Evolutionary conservation across 2,888 invertebrate species (phyloP).

Genomic region (Plagodis pulveraria): DNA sequence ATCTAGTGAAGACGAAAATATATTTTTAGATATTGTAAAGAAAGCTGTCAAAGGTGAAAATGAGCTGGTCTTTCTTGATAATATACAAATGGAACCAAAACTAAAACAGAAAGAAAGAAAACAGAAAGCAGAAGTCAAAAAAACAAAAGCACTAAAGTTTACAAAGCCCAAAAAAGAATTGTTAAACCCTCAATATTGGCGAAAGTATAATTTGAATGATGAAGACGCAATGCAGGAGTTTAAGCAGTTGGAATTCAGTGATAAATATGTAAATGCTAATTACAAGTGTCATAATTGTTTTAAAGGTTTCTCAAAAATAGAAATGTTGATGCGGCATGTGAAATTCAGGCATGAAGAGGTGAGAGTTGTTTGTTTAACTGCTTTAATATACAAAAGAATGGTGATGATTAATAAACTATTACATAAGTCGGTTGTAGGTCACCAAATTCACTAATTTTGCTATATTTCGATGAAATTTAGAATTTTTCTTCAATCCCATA

Average conservation of each 20-base stretch:
- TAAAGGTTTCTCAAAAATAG: constrained; percentile 68
- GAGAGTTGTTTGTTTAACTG: constrained; percentile 20
- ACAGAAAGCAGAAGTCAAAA: constrained; percentile 11
- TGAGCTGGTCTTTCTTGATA: constrained; percentile 34
- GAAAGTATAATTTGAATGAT: constrained; percentile 58
- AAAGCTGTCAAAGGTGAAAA: constrained; percentile 37
- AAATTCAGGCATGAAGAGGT: constrained; percentile 68
- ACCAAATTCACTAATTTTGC: too few species aligned
- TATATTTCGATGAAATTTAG: too few species aligned
- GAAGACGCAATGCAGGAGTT: constrained; percentile 66
- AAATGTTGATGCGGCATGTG: constrained; percentile 66
- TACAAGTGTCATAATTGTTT: constrained; percentile 68
- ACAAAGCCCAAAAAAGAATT: constrained; percentile 42
- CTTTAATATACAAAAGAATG: too few species aligned
- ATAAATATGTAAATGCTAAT: constrained; percentile 57
- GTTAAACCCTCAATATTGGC: constrained; percentile 61
- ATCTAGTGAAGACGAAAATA: constrained; percentile 36
- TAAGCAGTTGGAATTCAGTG: constrained; percentile 51
- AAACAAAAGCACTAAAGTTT: constrained; percentile 35
- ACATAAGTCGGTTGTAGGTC: too few species aligned
- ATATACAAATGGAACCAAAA: constrained; percentile 22
- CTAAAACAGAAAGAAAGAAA: constrained; percentile 11
- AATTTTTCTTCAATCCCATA: too few species aligned
- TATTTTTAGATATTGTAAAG: constrained; percentile 37
- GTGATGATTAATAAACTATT: too few species aligned